Evolutionary conservation across 2,113 vertebrate genomes (phyloP), one percentile per base, ranked within the genome.

Genomic region (Poeciliopsis prolifica): DNA sequence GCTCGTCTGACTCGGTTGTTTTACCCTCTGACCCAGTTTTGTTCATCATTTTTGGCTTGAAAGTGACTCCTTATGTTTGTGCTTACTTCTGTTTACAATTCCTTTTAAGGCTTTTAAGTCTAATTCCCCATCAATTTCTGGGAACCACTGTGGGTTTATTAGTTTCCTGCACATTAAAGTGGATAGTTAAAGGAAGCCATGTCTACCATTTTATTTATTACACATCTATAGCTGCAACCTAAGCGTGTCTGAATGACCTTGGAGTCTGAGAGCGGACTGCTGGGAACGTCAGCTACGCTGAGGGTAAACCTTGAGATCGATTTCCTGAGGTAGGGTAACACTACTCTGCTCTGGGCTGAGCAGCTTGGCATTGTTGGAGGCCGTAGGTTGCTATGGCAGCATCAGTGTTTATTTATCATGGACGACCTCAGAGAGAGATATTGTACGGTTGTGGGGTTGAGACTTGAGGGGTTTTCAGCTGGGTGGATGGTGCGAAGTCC

Each of bases 341-440:
- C 73, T 60, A 78, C 84, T 70, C 70, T 60, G 86, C 81, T 86
- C 81, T 76, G 68, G 78, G 83, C 77, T 40, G 68, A 5, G 26
- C 75, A 28, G 81, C 81, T 61, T 81, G 86, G 73, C 70, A 87
- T 88, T 88, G 82, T 88, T 86, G 30, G 65, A 71, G 62, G 66
- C 68, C 4, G n/a, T n/a, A n/a, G 14, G 92, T 92, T 89, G 80
- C 88, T 85, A 91, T 81, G 87, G 88, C 75, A 82, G 68, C 73
- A 5, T n/a, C 17, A 22, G 9, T 92, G 90, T 92, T 90, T 90
- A 82, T 84, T 82, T 70, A 35, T 80, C 66, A 60, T 66, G 68
- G 33, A 44, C 65, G 68, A 61, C 84, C 75, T 82, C 81, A 83
- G 51, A 54, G 48, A 51, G 40, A 15, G 40, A 42, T 19, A 92